phyloP scores from a whole-genome alignment of 2,888 invertebrate genomes.

The Drosophila vallismaia region DNA sequence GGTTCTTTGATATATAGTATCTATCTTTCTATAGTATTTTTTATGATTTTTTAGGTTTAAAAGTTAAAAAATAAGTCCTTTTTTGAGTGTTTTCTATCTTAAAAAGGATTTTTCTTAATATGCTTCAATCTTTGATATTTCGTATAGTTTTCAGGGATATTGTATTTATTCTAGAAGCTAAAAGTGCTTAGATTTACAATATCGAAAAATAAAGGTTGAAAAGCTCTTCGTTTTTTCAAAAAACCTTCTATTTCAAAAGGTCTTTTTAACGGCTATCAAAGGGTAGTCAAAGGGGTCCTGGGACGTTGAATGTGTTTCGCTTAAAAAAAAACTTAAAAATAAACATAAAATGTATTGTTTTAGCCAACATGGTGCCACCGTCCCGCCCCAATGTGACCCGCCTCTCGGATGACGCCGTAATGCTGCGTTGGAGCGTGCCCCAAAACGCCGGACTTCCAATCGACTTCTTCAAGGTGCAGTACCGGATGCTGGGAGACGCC shows the following conservation, averaged over 20 bases:
- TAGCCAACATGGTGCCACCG: conserved; percentile 92
- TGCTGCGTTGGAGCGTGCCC: conserved; percentile 94
- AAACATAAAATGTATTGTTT: conserved; percentile 8
- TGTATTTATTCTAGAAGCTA: background rate
- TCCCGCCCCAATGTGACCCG: conserved; percentile 94
- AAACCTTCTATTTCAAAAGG: background rate
- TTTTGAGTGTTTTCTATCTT: background rate
- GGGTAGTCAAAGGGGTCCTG: too few relatives aligned
- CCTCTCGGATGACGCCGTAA: conserved; percentile 94
- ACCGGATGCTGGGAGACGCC: conserved; percentile 84
- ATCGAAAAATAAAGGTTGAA: background rate
- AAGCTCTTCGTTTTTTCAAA: background rate
- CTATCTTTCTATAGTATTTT: background rate
- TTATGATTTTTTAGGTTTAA: background rate
- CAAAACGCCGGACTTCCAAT: conserved; percentile 93
- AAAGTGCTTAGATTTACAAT: background rate
- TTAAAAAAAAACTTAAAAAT: background rate
- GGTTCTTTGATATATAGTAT: background rate
- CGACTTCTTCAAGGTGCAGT: conserved; percentile 94
- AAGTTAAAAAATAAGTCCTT: background rate
- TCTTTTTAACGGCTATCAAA: background rate
- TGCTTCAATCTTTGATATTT: background rate
- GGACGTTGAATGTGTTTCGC: too few relatives aligned
- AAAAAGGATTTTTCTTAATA: background rate
- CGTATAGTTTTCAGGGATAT: background rate